Evolutionary conservation across 2,113 vertebrate species (phyloP).

Genomic region (Salminus brasiliensis): DNA sequence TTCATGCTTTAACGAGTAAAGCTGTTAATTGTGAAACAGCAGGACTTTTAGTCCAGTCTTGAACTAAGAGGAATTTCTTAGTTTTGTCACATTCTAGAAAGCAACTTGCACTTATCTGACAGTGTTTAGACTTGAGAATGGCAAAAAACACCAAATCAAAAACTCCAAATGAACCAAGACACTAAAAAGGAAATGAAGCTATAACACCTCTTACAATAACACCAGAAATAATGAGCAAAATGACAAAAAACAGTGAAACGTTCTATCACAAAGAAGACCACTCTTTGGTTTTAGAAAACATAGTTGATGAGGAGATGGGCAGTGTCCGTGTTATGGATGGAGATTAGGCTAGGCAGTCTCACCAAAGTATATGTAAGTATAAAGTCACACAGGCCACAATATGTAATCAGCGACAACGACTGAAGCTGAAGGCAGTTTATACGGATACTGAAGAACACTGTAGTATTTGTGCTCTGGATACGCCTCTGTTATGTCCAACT

Average conservation of each 20-base stretch:
- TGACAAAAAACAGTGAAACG: neutral
- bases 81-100: conserved; percentile 1
- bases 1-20: neutral
- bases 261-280: conserved; percentile 56
- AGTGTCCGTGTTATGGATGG: conserved; percentile 17
- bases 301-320: conserved; percentile 30
- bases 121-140: neutral
- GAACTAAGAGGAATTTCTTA: neutral
- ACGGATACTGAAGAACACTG: conserved; percentile 50
- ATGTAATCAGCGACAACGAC: conserved; percentile 29
- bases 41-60: conserved; percentile 1
- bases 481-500: conserved; percentile 7
- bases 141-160: no score
- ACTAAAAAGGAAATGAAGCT: conserved; percentile 29
- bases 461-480: conserved; percentile 58
- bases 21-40: no score
- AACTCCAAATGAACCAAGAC: neutral
- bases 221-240: conserved; percentile 39
- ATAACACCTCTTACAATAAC: conserved; percentile 67
- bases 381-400: conserved; percentile 39
- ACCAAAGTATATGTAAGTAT: conserved; percentile 16
- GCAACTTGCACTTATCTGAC: neutral
- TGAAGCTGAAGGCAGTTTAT: conserved; percentile 63
- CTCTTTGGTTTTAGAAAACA: conserved; percentile 75
- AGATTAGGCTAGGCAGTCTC: conserved; percentile 46